Evolutionary conservation across 2,888 invertebrate species (phyloP).

Genomic region (Perdita meconis): DNA sequence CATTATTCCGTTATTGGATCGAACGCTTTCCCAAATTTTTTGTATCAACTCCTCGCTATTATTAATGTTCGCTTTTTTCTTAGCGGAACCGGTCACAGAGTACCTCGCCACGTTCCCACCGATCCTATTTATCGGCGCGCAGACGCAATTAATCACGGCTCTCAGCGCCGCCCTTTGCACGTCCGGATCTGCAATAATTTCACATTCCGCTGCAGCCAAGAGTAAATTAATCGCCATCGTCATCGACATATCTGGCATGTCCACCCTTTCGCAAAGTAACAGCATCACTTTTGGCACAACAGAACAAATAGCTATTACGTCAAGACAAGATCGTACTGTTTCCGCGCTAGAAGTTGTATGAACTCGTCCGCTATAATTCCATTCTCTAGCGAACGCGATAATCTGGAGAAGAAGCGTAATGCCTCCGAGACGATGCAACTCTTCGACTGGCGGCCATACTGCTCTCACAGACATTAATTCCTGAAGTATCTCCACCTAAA

Average conservation of each 20-base stretch:
- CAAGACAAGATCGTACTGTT: constrained; percentile 92
- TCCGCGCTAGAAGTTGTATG: constrained; percentile 87
- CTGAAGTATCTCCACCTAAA: constrained; percentile 90
- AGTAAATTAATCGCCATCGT: constrained; percentile 86
- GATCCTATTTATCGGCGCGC: constrained; percentile 92
- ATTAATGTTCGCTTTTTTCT: constrained; percentile 88
- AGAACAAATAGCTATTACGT: constrained; percentile 95
- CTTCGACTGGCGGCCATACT: constrained; percentile 95
- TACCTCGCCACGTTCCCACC: constrained; percentile 85
- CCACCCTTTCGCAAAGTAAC: constrained; percentile 90
- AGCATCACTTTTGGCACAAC: constrained; percentile 93
- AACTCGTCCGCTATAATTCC: constrained; percentile 92
- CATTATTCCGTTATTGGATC: constrained; percentile 98
- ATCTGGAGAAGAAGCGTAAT: constrained; percentile 92
- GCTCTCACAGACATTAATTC: constrained; percentile 90
- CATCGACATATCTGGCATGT: constrained; percentile 91
- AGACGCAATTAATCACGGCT: constrained; percentile 96
- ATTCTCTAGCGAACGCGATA: constrained; percentile 95
- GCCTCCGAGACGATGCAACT: constrained; percentile 93
- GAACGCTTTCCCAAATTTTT: constrained; percentile 97
- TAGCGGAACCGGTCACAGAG: constrained; percentile 85
- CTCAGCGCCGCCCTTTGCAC: constrained; percentile 96
- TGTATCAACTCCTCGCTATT: constrained; percentile 94
- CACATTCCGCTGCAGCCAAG: constrained; percentile 92
- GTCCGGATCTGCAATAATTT: constrained; percentile 95